Base-by-base conservation (phyloP, 2,888 invertebrate genomes). In the Dryadula phaetusa region DNA sequence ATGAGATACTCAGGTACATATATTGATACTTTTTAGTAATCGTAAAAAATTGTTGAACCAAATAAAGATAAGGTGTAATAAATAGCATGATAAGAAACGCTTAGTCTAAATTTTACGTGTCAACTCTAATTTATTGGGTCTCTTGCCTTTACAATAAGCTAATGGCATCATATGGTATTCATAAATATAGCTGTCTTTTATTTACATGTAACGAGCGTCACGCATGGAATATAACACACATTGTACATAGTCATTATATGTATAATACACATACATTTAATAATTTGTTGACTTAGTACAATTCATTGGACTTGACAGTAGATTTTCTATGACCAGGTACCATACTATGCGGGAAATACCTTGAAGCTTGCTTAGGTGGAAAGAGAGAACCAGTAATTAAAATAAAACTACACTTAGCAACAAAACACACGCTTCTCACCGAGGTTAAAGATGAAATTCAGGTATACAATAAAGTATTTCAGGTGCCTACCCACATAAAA, bases 131-230 rank as follows among this genome's bases (percentile, higher is more conserved):
- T n/a, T 25, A 49, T n/a, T 2, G 49, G n/a, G 16, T 32, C 28
- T 14, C 47, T n/a, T 25, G 28, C 52, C 16, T 52, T 52, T 28
- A 25, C 22, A 47, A 7, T 52, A 10, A 16, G 28, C 16, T 28
- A 52, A 52, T 52, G 28, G 10, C 16, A 32, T 28, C 28, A 52
- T 28, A 10, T 28, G 16, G 7, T 28, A 16, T 52, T 10, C 52
- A 28, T 28, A n/a, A n/a, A n/a, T n/a, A n/a, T n/a, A n/a, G n/a
- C n/a, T n/a, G n/a, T n/a, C n/a, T n/a, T n/a, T n/a, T 52, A 52
- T 52, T 52, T 18, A 52, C 16, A 10, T 28, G 18, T 28, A 28
- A 52, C 16, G 28, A 12, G 16, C 52, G 28, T 52, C 52, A 52
- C 28, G 52, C 28, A 52, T 32, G 10, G n/a, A 28, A 16, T 42